Conservation (phyloP, 2,113 vertebrate genomes). For the Leptobrachium leishanense region DNA sequence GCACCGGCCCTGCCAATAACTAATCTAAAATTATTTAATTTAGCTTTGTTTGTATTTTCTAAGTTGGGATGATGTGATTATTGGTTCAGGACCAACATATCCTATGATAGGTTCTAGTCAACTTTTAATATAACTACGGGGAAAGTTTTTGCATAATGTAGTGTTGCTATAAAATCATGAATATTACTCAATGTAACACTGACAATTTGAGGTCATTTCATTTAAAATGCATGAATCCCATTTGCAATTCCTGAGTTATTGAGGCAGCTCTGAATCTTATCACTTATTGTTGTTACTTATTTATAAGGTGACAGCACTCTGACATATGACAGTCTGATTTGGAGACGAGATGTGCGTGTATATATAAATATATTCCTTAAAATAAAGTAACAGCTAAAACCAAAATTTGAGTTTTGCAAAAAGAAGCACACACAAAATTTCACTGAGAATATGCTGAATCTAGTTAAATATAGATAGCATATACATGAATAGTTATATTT, state of each 20-base stretch:
- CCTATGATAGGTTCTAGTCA: background rate
- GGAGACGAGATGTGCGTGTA: slow-evolving; percentile 31
- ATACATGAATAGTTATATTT: no score
- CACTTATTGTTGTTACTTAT: slow-evolving; percentile 47
- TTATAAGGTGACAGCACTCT: slow-evolving; percentile 40
- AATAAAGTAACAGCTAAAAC: slow-evolving; percentile 1
- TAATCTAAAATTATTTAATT: no score
- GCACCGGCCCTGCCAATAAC: no score
- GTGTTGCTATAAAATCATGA: slow-evolving; percentile 24
- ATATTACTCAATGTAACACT: slow-evolving; percentile 23
- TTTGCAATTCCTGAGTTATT: slow-evolving; percentile 37
- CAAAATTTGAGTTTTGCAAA: no score
- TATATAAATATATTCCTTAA: slow-evolving; percentile 17
- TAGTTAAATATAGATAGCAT: no score
- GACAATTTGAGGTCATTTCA: slow-evolving; percentile 42
- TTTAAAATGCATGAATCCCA: slow-evolving; percentile 42
- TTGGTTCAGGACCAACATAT: background rate
- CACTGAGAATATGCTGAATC: no score
- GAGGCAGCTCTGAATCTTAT: slow-evolving; percentile 34
- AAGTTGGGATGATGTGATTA: no score
- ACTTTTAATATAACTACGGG: background rate
- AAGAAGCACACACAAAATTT: no score
- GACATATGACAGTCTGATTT: slow-evolving; percentile 13
- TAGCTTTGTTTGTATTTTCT: no score
- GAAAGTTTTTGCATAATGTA: slow-evolving; percentile 16